Evolutionary conservation across 2,113 vertebrate species (phyloP).

Genomic region (Myrmophylax atrothorax): DNA sequence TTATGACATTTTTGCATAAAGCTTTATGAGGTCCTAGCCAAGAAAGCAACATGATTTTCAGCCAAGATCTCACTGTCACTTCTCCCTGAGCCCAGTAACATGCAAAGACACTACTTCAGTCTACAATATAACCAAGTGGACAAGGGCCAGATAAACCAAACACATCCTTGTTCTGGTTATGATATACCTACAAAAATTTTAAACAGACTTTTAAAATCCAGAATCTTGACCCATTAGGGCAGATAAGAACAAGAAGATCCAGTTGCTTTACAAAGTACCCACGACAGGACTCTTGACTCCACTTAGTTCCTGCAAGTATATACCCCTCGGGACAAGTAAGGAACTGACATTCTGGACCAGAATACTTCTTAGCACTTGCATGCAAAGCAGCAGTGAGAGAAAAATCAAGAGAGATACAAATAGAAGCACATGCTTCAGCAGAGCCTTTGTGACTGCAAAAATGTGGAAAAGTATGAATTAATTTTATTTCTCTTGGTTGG

Average conservation of each 20-base stretch:
- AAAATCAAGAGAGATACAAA: not conserved
- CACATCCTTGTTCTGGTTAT: not conserved
- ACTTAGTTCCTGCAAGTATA: not conserved
- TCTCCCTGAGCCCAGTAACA: not conserved
- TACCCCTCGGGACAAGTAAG: not conserved
- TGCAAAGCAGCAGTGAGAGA: not conserved
- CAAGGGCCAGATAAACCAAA: not conserved
- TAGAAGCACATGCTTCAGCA: not conserved
- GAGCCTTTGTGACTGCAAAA: not conserved
- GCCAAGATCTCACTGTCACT: not conserved
- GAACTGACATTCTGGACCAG: not conserved
- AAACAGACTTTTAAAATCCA: not conserved
- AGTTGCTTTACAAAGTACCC: not conserved
- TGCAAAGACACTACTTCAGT: not conserved
- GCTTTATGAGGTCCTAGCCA: not conserved
- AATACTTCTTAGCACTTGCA: not conserved
- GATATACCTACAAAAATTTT: not conserved
- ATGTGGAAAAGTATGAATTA: not conserved
- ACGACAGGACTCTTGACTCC: not conserved
- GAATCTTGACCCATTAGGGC: not conserved
- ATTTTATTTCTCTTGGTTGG: not conserved
- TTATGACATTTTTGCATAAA: conserved; percentile 10
- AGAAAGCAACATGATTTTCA: not conserved
- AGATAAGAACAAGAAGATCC: not conserved
- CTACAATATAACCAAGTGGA: not conserved